Conservation (phyloP, 2,113 vertebrate species). For the Pogona vitticeps region DNA sequence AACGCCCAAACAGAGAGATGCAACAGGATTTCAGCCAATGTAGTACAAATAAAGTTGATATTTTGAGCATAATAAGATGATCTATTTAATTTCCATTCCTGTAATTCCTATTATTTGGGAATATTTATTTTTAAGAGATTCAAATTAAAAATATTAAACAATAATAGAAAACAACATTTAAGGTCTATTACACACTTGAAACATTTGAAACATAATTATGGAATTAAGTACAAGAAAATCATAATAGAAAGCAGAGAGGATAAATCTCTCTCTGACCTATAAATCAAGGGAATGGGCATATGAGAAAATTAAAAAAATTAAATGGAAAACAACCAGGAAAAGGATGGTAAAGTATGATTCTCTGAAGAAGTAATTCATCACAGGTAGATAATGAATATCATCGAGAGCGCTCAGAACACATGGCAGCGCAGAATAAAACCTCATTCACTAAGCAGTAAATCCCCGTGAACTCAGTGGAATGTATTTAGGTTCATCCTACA, state of each 20-base stretch:
- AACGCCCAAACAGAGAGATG: too few relatives aligned
- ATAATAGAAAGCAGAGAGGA: background rate
- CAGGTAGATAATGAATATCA: background rate
- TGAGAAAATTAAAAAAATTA: background rate
- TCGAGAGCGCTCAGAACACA: background rate
- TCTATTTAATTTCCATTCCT: background rate
- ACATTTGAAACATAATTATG: background rate
- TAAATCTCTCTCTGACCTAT: too few relatives aligned
- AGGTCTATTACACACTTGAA: background rate
- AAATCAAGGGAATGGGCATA: too few relatives aligned
- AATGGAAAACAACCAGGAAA: background rate
- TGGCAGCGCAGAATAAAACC: background rate
- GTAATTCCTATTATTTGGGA: background rate
- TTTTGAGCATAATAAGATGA: background rate
- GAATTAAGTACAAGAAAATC: background rate
- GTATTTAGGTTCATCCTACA: background rate
- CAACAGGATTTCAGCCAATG: too few relatives aligned
- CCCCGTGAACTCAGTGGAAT: background rate
- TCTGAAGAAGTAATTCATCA: background rate
- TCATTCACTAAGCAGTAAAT: background rate
- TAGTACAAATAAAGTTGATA: background rate
- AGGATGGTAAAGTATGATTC: background rate
- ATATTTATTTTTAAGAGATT: background rate
- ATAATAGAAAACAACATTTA: background rate
- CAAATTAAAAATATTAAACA: background rate